Percentiles rank a stretch among this genome's conserved stretches.
Evolutionary conservation across 1,140 invertebrate species (phyloP).

Genomic region (Aplysia californica): DNA sequence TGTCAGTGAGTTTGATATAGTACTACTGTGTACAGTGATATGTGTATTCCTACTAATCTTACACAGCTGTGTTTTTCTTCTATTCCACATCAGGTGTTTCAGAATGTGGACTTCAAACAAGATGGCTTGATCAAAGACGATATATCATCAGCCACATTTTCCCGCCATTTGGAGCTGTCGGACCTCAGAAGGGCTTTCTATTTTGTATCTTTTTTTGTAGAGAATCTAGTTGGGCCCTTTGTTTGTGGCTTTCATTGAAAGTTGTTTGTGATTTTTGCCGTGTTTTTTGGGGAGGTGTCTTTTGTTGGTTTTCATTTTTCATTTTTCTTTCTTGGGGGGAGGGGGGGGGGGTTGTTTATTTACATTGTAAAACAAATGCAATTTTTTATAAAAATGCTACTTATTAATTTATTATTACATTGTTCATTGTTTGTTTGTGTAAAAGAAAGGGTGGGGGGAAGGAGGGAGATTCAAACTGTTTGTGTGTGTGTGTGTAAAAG

Average conservation of each 20-base stretch:
- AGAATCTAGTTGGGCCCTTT: neutral
- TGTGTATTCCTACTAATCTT: too few species aligned
- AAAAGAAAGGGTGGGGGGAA: too few species aligned
- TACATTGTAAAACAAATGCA: neutral
- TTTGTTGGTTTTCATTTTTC: too few species aligned
- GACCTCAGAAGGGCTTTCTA: constrained; percentile 73
- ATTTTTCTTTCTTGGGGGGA: neutral
- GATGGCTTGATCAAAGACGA: constrained; percentile 5
- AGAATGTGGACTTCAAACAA: constrained; percentile 7
- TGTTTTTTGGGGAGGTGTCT: too few species aligned
- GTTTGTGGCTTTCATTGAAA: neutral
- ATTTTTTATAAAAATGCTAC: neutral
- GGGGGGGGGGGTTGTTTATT: neutral
- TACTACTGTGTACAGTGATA: too few species aligned
- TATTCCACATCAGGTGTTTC: constrained; percentile 1
- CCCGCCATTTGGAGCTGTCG: constrained; percentile 39
- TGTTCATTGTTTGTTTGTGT: too few species aligned
- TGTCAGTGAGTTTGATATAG: too few species aligned
- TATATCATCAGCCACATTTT: constrained; percentile 5
- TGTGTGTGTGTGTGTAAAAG: too few species aligned
- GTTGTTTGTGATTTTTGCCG: too few species aligned
- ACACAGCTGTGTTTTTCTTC: too few species aligned
- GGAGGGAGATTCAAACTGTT: too few species aligned
- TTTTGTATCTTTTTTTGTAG: constrained; percentile 72
- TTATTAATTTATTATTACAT: too few species aligned